Conservation (phyloP, 2,113 vertebrate genomes). For the Ictidomys tridecemlineatus region DNA sequence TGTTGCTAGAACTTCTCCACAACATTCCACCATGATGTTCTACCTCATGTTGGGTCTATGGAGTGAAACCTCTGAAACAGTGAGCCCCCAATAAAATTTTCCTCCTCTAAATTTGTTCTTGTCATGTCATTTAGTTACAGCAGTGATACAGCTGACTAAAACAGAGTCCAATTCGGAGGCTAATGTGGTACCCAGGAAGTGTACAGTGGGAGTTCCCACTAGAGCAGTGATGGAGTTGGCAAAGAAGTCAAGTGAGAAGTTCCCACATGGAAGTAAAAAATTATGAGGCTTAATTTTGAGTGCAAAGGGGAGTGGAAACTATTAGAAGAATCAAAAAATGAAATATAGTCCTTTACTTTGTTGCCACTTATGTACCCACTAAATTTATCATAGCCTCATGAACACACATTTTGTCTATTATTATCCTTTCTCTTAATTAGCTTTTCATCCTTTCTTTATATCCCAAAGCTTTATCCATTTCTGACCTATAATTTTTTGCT, state of each 20-base stretch:
- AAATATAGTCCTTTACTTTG: background rate
- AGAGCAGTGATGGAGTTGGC: background rate
- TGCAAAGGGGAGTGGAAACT: background rate
- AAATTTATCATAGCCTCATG: fast-evolving
- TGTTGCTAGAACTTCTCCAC: background rate
- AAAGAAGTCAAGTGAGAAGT: background rate
- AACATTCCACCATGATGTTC: too few relatives aligned
- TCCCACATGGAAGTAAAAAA: background rate
- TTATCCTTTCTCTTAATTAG: background rate
- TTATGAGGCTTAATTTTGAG: background rate
- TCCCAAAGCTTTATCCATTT: background rate
- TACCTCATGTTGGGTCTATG: too few relatives aligned
- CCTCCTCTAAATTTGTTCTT: too few relatives aligned
- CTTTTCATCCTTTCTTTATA: background rate
- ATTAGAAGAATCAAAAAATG: background rate
- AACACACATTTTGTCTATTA: background rate
- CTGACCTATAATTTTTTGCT: background rate
- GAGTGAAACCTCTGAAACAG: too few relatives aligned
- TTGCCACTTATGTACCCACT: too few relatives aligned
- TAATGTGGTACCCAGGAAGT: background rate
- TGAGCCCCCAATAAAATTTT: too few relatives aligned
- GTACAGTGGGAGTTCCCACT: background rate
- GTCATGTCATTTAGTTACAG: too few relatives aligned
- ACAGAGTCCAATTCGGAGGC: background rate
- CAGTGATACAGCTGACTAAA: too few relatives aligned